Base-by-base conservation (phyloP, 2,888 invertebrate genomes). In the Atherix ibis region DNA sequence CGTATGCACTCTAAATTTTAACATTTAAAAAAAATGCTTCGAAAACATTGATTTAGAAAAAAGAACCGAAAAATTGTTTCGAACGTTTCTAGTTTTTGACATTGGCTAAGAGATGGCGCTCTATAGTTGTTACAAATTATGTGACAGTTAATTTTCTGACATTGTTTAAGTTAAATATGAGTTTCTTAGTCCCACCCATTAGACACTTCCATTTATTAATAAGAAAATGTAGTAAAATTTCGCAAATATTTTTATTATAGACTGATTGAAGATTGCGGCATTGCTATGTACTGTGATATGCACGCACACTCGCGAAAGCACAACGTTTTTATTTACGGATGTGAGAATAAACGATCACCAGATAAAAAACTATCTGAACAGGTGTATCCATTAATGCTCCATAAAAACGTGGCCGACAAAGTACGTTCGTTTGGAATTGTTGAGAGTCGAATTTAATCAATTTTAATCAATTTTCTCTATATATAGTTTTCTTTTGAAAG, bases 291-390 rank as follows among this genome's bases (percentile, higher is more conserved):
- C 57, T 82, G 89, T 56, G 92, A 92, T 64, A 71, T 91, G 48
- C 92, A 92, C 58, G 91, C 89, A 22, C 95, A 97, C 65, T 94
- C 94, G 16, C 69, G 92, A 43, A 82, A 81, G 56, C 88, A 92
- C 63, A 95, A 95, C 58, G 79, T 92, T 50, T 97, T 97, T 60
- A 78, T 94, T 52, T 97, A 92, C 56, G 95, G 95, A 46, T 95
- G 95, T 62, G 88, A 88, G 65, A 84, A 78, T 60, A 70, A 81
- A 49, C 70, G 82, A 49, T 75, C 75, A 46, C 70, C 75, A 12
- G 82, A 83, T 32, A 76, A 75, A 54, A 73, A 78, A 49, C 67
- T 94, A 33, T 76, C 82, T 43, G 92, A 92, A 56, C 87, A 92
- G 67, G 81, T 94, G 31, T 94, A 92, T 60, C 92, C 94, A 4